Base-by-base conservation (phyloP, 23 tunicate species). In the Ascidia mentula region DNA sequence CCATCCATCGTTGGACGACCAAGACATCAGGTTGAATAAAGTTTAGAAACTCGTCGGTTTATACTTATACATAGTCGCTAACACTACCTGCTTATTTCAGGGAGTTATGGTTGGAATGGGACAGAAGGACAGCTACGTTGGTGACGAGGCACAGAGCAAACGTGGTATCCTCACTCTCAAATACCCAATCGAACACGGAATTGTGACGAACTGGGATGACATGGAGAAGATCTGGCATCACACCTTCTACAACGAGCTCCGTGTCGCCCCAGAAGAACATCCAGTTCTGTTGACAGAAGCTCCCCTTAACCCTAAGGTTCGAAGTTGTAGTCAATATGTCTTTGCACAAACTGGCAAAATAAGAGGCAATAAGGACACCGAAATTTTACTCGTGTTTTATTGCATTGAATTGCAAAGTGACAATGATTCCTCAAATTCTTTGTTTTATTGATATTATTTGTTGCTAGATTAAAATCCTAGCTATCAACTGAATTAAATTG, bases 131-230 rank as follows among this genome's bases (percentile, higher is more conserved):
- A 83, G 89, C 39, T 94, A 94, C 89, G 98, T 94, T 59, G 98
- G 98, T n/a, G 98, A 94, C 65, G 98, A 94, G 89, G 98, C 98
- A 34, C 98, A 94, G 60, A 89, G 95, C 88, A 94, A 94, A 40
- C 61, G 98, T 77, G 98, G 98, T 78, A 94, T 94, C 77, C 76
- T 94, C 32, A 94, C 92, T 72, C 65, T 94, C 20, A 89, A 86
- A 75, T 94, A 94, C 82, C 98, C 98, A 36, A 94, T 94, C 81
- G 98, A 94, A 53, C 65, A 53, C 65, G 65, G 65, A 20, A 53
- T 53, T 28, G 65, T 53, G 65, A 53, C 65, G 13, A 53, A 53
- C 60, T 95, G 95, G 99, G 99, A 89, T 74, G 95, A 95, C 85
- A 95, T 89, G 95, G 97, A 92, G 42, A 92, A 92, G 84, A 91